A percentile compares a stretch with the other conserved stretches of the same genome.
These are phyloP conservation scores for Antheraea mylitta DNA, from an alignment of 1,140 invertebrate genomes.

Conservation along the genomic window DNA sequence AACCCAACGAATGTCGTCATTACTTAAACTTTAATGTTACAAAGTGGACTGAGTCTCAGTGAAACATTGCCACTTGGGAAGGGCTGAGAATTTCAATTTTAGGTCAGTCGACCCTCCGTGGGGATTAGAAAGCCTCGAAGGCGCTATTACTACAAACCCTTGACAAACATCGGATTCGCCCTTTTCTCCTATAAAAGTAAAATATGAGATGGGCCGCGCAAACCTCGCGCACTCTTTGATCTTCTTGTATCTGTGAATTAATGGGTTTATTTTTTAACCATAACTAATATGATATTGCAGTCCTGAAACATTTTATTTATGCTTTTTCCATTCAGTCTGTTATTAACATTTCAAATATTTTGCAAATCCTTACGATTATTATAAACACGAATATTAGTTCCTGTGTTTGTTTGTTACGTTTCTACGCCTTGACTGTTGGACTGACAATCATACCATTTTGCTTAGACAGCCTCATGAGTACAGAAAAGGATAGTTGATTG, in stretches of 20 bases:
- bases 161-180: slow-evolving; percentile 28
- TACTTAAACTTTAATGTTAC: slow-evolving; percentile 35
- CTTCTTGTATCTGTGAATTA: slow-evolving; percentile 13
- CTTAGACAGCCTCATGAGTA: no score
- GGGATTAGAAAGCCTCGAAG: slow-evolving; percentile 29
- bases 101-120: slow-evolving; percentile 30
- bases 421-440: no score
- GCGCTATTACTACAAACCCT: slow-evolving; percentile 25
- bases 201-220: slow-evolving; percentile 23
- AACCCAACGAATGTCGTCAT: slow-evolving; percentile 20
- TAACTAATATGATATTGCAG: background rate
- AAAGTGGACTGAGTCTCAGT: slow-evolving; percentile 26
- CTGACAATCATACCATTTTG: no score
- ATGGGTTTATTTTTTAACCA: slow-evolving; percentile 10
- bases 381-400: no score
- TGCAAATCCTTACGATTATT: no score
- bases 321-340: no score
- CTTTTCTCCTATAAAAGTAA: slow-evolving; percentile 29
- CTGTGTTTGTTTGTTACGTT: no score
- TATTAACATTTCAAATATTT: no score
- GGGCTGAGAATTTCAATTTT: slow-evolving; percentile 36
- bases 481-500: no score
- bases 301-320: no score
- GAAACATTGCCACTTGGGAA: slow-evolving; percentile 31
- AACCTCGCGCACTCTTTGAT: slow-evolving; percentile 18